These are phyloP conservation scores for Myotis davidii DNA, from an alignment of 2,113 vertebrate genomes.

Conservation along the genomic window DNA sequence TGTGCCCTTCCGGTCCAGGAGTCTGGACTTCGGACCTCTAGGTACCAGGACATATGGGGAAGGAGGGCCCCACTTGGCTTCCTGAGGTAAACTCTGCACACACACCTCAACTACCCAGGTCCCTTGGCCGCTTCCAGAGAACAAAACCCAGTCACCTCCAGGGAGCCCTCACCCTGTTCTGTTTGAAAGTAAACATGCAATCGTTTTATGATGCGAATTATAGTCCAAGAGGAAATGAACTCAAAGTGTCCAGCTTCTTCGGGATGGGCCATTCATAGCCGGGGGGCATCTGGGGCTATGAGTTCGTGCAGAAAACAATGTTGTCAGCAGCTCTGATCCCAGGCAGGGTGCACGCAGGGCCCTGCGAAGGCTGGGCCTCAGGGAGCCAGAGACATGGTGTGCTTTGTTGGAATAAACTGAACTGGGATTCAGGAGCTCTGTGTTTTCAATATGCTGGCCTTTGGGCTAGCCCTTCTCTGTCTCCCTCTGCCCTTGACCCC, in stretches of 20 bases:
- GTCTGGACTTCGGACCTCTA: conserved; percentile 32
- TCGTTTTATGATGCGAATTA: conserved; percentile 86
- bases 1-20: conserved; percentile 35
- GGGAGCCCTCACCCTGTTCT: conserved; percentile 75
- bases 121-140: conserved; percentile 79
- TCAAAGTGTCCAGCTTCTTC: conserved; percentile 80
- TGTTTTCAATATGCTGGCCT: neutral
- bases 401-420: neutral
- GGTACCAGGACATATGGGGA: conserved; percentile 42
- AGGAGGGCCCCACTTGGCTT: conserved; percentile 36
- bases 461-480: neutral
- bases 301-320: conserved; percentile 1
- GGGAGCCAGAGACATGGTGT: neutral
- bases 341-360: neutral
- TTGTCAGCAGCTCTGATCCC: neutral
- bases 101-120: conserved; percentile 51
- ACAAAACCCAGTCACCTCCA: conserved; percentile 75
- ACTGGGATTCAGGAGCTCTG: neutral
- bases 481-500: neutral
- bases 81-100: conserved; percentile 60
- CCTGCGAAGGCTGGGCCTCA: neutral
- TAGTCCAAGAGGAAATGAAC: conserved; percentile 86
- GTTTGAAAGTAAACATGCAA: conserved; percentile 81
- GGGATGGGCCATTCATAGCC: conserved; percentile 69
- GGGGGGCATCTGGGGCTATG: conserved; percentile 12